Conservation (phyloP, 2,888 invertebrate genomes). For the Gibbula magus region DNA sequence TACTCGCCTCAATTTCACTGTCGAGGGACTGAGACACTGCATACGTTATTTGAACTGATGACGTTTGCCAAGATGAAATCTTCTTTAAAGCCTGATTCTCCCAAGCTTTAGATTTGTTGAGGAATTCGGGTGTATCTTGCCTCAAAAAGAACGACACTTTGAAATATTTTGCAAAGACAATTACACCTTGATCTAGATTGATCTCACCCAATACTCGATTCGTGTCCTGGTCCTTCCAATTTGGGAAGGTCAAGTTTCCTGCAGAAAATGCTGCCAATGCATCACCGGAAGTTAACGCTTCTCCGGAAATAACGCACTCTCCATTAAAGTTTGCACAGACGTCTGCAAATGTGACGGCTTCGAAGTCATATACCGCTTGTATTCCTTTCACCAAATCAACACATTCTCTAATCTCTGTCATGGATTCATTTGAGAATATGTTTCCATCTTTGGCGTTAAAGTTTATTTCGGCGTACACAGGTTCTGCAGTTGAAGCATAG, state of each 20-base stretch:
- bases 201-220: background rate
- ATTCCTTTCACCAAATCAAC: background rate
- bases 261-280: background rate
- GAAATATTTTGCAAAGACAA: too few species aligned
- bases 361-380: background rate
- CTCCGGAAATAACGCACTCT: conserved; percentile 7
- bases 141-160: too few species aligned
- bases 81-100: too few species aligned
- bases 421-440: background rate
- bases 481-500: background rate
- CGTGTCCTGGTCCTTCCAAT: too few species aligned
- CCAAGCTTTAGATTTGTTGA: background rate
- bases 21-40: too few species aligned
- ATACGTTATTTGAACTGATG: too few species aligned
- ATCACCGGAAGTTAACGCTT: background rate
- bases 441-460: conserved; percentile 1
- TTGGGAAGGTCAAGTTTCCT: too few species aligned
- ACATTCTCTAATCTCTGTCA: background rate
- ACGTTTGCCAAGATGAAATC: too few species aligned
- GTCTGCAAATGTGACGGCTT: background rate
- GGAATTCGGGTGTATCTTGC: too few species aligned
- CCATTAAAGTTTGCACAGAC: background rate
- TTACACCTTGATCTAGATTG: too few species aligned
- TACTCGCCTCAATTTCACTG: too few species aligned
- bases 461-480: background rate